Base-by-base conservation (phyloP, 1,140 invertebrate species). In the Vanessa tameamea region DNA sequence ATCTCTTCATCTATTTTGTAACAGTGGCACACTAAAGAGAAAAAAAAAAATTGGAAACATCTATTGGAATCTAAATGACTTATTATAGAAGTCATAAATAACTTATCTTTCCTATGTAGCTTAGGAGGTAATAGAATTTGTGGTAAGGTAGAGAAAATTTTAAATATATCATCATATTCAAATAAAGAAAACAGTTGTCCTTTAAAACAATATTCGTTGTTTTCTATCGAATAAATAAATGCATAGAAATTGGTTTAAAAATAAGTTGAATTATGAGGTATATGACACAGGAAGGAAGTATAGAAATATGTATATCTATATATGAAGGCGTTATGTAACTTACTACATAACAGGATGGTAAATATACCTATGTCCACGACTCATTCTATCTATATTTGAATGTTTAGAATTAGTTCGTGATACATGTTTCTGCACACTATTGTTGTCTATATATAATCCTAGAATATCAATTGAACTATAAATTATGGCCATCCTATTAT, bases 331-430 rank as follows among this genome's bases (percentile, higher is more conserved):
- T 31, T 31, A 31, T 31, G 26, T 31, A 31, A 31, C 26, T 31
- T 31, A 43, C 37, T 16, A 16, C 2, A 20, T n/a, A n/a, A 9
- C 51, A 53, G 8, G n/a, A 53, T 53, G 15, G 51, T 53, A 53
- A 43, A 16, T 53, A 53, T 53, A 2, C 51, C 51, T 53, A 53
- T 16, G 51, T 53, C 51, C 51, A 53, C 51, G 37, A 43, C 37
- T 43, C 37, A 43, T 53, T 9, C 15, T 53, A 53, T 53, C 51
- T n/a, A 16, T 53, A 7, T 51, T 16, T 53, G n/a, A 53, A 53
- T 53, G 51, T 53, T 53, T 53, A 53, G 51, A 53, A 16, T 16
- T 53, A 53, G 51, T 53, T 43, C 51, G 51, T 53, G 51, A 53
- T 53, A 53, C 15, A 53, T 53, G 51, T 53, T 23, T n/a, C 50